phyloP scores from a whole-genome alignment of 2,113 vertebrate genomes.

The Calidris pugnax region DNA sequence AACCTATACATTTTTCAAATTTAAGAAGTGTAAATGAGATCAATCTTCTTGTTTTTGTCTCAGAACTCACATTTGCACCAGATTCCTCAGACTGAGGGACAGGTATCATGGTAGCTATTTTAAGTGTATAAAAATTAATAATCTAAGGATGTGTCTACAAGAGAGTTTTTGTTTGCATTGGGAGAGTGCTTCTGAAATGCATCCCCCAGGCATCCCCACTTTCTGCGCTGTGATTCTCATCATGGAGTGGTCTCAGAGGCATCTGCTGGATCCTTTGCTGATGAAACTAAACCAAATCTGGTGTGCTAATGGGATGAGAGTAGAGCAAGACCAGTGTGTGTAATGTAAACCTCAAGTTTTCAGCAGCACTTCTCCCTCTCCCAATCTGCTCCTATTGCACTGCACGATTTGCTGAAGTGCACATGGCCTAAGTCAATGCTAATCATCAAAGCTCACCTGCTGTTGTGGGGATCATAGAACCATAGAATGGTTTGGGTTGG shows the following conservation, averaged over 20 bases:
- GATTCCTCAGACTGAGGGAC: not conserved
- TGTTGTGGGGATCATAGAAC: not conserved
- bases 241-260: fast-evolving
- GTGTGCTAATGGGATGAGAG: not conserved
- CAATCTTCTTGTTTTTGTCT: not conserved
- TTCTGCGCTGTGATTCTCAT: not conserved
- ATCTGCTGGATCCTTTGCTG: not conserved
- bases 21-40: not conserved
- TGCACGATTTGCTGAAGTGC: not conserved
- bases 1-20: not conserved
- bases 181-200: not conserved
- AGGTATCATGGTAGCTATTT: not conserved
- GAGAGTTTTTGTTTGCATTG: not conserved
- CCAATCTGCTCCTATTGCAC: not conserved
- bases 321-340: not conserved
- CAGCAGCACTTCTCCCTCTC: not conserved
- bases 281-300: not conserved
- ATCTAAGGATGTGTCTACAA: not conserved
- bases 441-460: not conserved
- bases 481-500: not conserved
- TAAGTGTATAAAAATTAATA: not conserved
- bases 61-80: not conserved
- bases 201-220: not conserved
- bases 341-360: fast-evolving
- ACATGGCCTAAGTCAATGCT: not conserved